Conservation (phyloP, 1,140 invertebrate species). For the Homarus americanus region DNA sequence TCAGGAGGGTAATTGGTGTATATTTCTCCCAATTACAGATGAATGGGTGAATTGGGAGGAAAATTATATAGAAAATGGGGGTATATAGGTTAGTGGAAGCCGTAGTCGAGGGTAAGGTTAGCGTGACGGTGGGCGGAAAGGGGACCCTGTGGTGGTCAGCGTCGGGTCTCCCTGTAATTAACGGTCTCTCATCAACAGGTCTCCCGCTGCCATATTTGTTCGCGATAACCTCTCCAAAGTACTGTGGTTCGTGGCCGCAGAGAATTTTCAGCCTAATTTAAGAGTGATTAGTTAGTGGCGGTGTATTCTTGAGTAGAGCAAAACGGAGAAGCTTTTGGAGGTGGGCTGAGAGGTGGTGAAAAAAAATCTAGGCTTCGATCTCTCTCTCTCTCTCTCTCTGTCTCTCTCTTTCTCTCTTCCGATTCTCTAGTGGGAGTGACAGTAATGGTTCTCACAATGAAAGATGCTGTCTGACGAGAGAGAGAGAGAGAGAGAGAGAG, state of each 20-base stretch:
- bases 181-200: slow-evolving; percentile 4
- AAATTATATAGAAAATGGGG: not conserved
- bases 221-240: not conserved
- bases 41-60: no score
- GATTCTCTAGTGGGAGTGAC: not conserved
- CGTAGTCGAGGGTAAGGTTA: not conserved
- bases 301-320: not conserved
- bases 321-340: not conserved
- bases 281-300: not conserved
- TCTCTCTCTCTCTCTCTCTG: not conserved
- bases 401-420: not conserved
- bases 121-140: not conserved
- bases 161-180: not conserved
- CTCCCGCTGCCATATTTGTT: not conserved
- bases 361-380: not conserved
- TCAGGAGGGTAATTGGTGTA: no score
- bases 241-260: not conserved
- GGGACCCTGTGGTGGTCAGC: not conserved
- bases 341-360: not conserved
- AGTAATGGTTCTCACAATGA: not conserved
- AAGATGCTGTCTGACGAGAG: no score
- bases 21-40: no score
- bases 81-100: not conserved
- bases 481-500: not conserved
- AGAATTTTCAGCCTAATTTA: not conserved